Conservation (phyloP, 2,797 vertebrate genomes). For the Danio choprae region DNA sequence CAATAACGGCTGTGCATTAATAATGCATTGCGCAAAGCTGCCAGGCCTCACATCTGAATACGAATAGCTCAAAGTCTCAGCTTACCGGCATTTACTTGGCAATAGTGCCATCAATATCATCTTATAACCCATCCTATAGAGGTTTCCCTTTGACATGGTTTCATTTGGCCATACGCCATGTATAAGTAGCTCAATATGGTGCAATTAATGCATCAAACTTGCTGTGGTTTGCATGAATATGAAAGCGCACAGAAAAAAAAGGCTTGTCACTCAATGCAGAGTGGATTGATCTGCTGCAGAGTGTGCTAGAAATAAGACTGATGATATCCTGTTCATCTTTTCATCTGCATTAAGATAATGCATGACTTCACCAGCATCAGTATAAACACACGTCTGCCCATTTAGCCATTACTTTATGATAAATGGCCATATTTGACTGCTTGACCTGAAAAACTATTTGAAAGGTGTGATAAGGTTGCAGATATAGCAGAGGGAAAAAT, state of each 20-base stretch:
- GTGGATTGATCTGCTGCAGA: background rate
- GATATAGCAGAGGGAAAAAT: background rate
- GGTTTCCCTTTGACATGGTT: conserved; percentile 9
- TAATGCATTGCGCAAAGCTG: conserved; percentile 4
- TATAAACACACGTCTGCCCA: background rate
- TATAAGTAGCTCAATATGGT: conserved; percentile 12
- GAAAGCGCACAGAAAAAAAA: background rate
- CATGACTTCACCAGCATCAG: background rate
- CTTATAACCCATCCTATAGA: background rate
- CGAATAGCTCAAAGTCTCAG: background rate
- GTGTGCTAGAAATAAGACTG: no score
- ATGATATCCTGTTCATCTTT: background rate
- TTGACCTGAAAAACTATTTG: background rate
- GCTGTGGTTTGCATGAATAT: conserved; percentile 25
- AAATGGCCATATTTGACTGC: background rate
- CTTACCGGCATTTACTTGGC: background rate
- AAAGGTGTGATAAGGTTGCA: background rate
- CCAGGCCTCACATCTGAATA: conserved; percentile 11
- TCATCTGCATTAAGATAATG: background rate
- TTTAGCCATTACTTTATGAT: background rate
- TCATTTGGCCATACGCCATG: conserved; percentile 20
- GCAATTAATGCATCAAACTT: conserved; percentile 12
- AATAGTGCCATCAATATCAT: conserved; percentile 14
- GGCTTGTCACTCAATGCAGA: background rate
- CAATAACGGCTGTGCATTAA: conserved; percentile 11